Conservation (phyloP, 2,113 vertebrate species). For the Notarius lentiginosus region DNA sequence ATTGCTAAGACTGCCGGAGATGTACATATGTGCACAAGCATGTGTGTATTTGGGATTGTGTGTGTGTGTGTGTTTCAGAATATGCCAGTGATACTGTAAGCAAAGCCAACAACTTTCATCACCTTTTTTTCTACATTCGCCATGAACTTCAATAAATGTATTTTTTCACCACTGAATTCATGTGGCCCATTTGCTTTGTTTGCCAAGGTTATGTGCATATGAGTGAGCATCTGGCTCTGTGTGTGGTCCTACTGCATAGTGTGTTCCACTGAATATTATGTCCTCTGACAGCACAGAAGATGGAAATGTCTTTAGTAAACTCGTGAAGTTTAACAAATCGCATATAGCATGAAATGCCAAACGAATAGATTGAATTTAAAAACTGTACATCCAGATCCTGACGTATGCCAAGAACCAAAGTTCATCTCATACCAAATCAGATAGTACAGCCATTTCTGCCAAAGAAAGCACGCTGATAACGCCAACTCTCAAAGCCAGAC, state of each 20-base stretch:
- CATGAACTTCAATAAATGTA: slow-evolving; percentile 80
- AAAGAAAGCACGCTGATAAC: not conserved
- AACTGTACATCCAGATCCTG: slow-evolving; percentile 44
- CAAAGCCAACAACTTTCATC: slow-evolving; percentile 67
- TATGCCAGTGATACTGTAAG: slow-evolving; percentile 71
- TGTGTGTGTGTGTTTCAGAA: slow-evolving; percentile 55
- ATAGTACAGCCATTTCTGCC: slow-evolving; percentile 57
- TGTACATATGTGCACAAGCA: slow-evolving; percentile 10
- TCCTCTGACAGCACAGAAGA: slow-evolving; percentile 59
- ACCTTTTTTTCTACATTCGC: slow-evolving; percentile 72
- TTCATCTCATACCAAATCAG: slow-evolving; percentile 40
- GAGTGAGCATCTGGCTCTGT: slow-evolving; percentile 16
- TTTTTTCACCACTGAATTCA: slow-evolving; percentile 74
- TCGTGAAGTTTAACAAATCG: slow-evolving; percentile 54
- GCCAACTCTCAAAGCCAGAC: slow-evolving; percentile 1
- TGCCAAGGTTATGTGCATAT: slow-evolving; percentile 16
- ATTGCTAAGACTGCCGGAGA: not conserved
- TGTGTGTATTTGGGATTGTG: slow-evolving; percentile 8
- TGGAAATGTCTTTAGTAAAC: slow-evolving; percentile 58
- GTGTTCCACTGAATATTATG: slow-evolving; percentile 48
- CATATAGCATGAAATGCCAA: slow-evolving; percentile 48
- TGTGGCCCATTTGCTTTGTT: slow-evolving; percentile 56
- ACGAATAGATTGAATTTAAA: slow-evolving; percentile 65
- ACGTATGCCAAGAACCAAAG: slow-evolving; percentile 43
- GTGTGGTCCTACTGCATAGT: slow-evolving; percentile 12